phyloP scores from a whole-genome alignment of 1,140 invertebrate genomes.

The Cydia pomonella region DNA sequence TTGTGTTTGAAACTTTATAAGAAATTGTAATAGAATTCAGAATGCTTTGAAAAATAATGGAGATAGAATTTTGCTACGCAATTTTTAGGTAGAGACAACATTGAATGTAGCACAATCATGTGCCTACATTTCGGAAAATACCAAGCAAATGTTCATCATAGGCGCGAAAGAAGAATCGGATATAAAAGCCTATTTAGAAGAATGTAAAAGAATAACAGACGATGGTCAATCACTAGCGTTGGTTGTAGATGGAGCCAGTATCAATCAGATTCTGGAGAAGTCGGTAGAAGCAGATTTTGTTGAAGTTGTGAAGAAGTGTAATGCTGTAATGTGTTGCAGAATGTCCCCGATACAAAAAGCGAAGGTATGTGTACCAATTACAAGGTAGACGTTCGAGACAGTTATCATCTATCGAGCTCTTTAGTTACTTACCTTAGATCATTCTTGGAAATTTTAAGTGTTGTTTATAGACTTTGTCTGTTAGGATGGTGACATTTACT shows the following conservation, averaged over 20 bases:
- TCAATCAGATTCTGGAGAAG: conserved; percentile 79
- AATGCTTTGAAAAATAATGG: neutral
- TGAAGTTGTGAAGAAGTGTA: conserved; percentile 82
- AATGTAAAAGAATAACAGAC: conserved; percentile 60
- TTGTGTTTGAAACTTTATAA: no score
- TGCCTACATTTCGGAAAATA: conserved; percentile 86
- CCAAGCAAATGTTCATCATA: conserved; percentile 82
- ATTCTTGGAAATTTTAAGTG: no score
- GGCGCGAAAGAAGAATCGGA: conserved; percentile 63
- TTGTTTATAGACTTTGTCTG: no score
- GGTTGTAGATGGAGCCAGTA: conserved; percentile 84
- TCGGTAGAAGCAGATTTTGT: conserved; percentile 75
- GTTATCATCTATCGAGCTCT: no score
- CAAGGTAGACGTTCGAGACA: no score
- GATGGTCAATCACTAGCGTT: conserved; percentile 80
- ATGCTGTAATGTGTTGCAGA: conserved; percentile 88
- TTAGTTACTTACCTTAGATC: no score
- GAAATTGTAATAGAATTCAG: neutral
- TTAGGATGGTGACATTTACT: no score
- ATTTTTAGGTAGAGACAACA: conserved; percentile 85
- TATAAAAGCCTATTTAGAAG: conserved; percentile 66
- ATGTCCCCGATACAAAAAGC: conserved; percentile 92
- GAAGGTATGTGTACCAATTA: conserved; percentile 73
- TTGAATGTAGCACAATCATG: conserved; percentile 89
- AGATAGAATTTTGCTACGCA: neutral